Conservation (phyloP, 2,888 invertebrate species). For the Palloptera scutellata region DNA sequence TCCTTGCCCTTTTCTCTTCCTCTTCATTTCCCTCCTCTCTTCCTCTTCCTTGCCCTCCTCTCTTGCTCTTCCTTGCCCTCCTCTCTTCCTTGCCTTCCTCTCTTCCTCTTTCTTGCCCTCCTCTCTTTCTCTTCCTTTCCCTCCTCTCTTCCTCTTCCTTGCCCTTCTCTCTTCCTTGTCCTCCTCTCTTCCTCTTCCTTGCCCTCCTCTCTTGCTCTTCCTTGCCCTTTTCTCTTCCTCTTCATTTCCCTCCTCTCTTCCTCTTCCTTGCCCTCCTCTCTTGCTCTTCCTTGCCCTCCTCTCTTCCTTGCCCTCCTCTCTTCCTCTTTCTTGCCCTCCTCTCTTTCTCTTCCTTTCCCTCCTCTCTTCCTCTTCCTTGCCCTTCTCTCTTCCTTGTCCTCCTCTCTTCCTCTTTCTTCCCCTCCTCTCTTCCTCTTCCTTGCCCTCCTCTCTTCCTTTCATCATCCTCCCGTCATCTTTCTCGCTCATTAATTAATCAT, state of each 20-base stretch:
- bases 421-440: background rate
- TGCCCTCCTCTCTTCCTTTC: constrained; percentile 8
- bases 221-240: constrained; percentile 12
- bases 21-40: background rate
- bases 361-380: no score
- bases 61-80: no score
- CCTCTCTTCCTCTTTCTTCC: constrained; percentile 2
- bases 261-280: no score
- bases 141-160: background rate
- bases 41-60: no score
- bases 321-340: background rate
- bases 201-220: background rate
- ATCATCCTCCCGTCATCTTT: no score
- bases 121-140: background rate
- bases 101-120: background rate
- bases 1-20: constrained; percentile 12
- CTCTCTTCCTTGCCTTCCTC: background rate
- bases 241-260: background rate
- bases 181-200: constrained; percentile 11
- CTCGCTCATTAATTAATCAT: no score
- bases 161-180: constrained; percentile 1
- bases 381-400: no score
- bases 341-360: background rate
- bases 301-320: background rate
- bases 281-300: no score